Conservation (phyloP, 2,113 vertebrate species). For the Pangasianodon hypophthalmus region DNA sequence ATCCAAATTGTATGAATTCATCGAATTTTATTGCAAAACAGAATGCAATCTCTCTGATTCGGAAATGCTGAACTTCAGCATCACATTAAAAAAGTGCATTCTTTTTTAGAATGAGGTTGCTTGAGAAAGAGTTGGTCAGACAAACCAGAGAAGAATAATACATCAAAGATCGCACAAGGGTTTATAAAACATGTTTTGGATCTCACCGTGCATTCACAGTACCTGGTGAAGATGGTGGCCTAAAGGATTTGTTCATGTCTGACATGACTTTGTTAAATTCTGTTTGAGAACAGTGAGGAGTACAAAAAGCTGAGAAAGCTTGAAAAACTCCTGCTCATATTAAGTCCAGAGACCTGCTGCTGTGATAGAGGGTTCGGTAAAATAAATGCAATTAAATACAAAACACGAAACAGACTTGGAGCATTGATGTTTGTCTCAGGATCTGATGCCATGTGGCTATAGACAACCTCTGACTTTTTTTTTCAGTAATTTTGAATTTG, state of each 20-base stretch:
- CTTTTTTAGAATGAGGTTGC: background rate
- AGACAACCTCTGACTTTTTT: background rate
- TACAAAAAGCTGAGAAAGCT: background rate
- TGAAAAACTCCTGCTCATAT: background rate
- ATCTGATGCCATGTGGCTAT: background rate
- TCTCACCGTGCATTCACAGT: background rate
- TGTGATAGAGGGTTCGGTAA: background rate
- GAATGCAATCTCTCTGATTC: background rate
- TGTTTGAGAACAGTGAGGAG: background rate
- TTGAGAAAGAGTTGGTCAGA: background rate
- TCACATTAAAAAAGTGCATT: background rate
- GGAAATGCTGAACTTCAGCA: background rate
- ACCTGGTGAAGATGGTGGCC: background rate
- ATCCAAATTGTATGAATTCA: background rate
- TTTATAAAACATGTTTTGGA: background rate
- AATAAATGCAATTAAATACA: background rate
- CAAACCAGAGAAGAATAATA: background rate
- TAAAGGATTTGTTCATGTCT: background rate
- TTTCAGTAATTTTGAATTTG: background rate
- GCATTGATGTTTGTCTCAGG: background rate
- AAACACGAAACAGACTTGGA: background rate
- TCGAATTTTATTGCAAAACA: background rate
- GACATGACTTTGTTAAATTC: background rate
- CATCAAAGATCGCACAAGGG: background rate
- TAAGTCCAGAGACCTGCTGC: background rate